Percentiles rank a stretch among this genome's conserved stretches.
Conservation (phyloP, 2,113 vertebrate species). For the Jaculus jaculus region DNA sequence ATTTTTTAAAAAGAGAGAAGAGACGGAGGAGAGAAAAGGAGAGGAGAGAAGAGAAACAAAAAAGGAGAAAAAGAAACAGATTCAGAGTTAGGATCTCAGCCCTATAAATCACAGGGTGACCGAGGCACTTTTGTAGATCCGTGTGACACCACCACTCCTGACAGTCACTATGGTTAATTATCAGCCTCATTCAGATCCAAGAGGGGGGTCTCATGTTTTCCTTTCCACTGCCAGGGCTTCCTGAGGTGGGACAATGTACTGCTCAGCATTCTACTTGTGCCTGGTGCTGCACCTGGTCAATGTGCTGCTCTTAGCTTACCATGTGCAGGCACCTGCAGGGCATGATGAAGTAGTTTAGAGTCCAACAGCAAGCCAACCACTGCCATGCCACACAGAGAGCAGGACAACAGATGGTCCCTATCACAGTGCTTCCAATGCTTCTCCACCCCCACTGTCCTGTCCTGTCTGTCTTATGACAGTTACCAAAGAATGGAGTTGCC, state of each 20-base stretch:
- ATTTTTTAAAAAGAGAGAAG: too few relatives aligned
- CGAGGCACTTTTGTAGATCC: not conserved
- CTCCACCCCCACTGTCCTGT: too few relatives aligned
- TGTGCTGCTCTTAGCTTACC: not conserved
- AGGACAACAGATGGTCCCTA: not conserved
- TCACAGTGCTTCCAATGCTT: not conserved
- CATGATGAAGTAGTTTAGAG: not conserved
- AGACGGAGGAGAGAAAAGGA: too few relatives aligned
- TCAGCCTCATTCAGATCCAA: not conserved
- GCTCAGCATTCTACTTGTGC: not conserved
- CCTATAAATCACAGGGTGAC: not conserved
- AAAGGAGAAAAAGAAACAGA: not conserved
- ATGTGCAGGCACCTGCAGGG: not conserved
- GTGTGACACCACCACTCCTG: not conserved
- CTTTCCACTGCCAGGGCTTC: not conserved
- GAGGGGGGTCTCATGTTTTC: accelerated
- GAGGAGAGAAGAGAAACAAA: too few relatives aligned
- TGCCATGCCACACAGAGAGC: not conserved
- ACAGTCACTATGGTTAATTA: not conserved
- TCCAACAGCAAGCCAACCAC: accelerated
- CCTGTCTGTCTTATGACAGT: not conserved
- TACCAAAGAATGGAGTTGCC: not conserved
- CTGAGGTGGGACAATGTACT: not conserved
- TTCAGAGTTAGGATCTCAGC: not conserved
- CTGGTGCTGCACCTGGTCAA: not conserved